phyloP scores from a whole-genome alignment of 2,113 vertebrate species.

The Rhinichthys klamathensis region DNA sequence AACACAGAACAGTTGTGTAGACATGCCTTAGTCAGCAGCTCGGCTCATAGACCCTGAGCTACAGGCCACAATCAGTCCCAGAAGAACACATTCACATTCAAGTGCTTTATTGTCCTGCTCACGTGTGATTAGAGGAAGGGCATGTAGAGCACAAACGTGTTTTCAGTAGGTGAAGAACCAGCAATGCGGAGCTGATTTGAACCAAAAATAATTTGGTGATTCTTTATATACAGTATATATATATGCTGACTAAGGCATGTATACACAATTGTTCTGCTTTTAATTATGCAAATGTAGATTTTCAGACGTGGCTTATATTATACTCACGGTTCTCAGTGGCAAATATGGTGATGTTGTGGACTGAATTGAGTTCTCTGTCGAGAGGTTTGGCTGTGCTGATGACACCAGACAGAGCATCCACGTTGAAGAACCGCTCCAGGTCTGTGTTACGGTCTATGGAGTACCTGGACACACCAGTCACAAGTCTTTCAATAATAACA shows the following conservation, averaged over 20 bases:
- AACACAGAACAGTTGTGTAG: not conserved
- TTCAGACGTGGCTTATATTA: not conserved
- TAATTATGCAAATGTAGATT: too few species aligned
- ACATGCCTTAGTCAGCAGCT: not conserved
- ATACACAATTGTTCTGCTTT: too few species aligned
- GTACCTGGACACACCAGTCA: conserved; percentile 79
- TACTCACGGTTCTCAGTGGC: conserved; percentile 97
- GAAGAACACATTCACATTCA: not conserved
- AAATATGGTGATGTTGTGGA: conserved; percentile 94
- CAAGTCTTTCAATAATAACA: not conserved
- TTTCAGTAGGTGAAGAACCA: too few species aligned
- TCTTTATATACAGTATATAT: too few species aligned
- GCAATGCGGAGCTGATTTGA: too few species aligned
- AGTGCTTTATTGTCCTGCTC: not conserved
- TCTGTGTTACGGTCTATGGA: conserved; percentile 98
- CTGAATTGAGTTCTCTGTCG: conserved; percentile 90
- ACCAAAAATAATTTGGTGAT: too few species aligned
- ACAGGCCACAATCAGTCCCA: not conserved
- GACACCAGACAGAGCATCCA: conserved; percentile 89
- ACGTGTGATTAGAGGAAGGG: not conserved
- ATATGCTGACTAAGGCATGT: too few species aligned
- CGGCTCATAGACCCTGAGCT: not conserved
- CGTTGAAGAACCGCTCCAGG: conserved; percentile 95
- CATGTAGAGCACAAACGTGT: not conserved
- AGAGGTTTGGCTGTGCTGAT: conserved; percentile 92